Evolutionary conservation across 2,888 invertebrate species (phyloP).

Genomic region (Colletes collaris): DNA sequence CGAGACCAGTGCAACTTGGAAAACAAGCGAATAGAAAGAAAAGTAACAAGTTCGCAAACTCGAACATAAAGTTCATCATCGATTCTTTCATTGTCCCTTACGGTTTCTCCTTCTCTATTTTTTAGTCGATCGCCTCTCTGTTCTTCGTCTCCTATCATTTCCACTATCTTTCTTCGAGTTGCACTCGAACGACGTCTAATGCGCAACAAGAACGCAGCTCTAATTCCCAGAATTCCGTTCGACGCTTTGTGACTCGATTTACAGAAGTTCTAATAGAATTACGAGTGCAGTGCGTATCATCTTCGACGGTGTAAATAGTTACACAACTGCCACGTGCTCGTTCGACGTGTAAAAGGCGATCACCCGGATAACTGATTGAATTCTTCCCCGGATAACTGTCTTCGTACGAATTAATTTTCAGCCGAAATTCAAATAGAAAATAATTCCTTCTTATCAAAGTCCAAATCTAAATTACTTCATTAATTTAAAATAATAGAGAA

Average conservation of each 20-base stretch:
- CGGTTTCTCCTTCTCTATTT: not conserved
- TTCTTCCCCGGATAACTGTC: too few species aligned
- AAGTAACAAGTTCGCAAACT: conserved; percentile 73
- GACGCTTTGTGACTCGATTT: conserved; percentile 35
- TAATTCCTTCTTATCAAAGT: too few species aligned
- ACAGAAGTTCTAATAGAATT: conserved; percentile 15
- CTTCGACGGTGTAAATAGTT: not conserved
- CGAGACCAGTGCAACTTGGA: conserved; percentile 19
- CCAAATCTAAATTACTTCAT: too few species aligned
- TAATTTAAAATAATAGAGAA: too few species aligned
- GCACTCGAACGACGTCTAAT: conserved; percentile 51
- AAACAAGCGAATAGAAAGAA: conserved; percentile 60
- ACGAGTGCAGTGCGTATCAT: conserved; percentile 14
- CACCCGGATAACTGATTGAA: not conserved
- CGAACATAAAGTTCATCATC: conserved; percentile 74
- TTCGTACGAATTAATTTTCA: too few species aligned
- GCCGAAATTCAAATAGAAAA: too few species aligned
- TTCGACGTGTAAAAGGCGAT: not conserved
- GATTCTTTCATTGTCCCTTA: conserved; percentile 59
- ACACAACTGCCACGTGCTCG: not conserved
- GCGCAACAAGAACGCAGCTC: conserved; percentile 24
- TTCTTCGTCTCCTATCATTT: not conserved
- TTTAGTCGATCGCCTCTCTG: conserved; percentile 1
- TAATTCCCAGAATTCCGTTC: too few species aligned
- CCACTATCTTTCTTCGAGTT: conserved; percentile 5